Conservation (phyloP, 2,888 invertebrate genomes). For the Nesidiocoris tenuis region DNA sequence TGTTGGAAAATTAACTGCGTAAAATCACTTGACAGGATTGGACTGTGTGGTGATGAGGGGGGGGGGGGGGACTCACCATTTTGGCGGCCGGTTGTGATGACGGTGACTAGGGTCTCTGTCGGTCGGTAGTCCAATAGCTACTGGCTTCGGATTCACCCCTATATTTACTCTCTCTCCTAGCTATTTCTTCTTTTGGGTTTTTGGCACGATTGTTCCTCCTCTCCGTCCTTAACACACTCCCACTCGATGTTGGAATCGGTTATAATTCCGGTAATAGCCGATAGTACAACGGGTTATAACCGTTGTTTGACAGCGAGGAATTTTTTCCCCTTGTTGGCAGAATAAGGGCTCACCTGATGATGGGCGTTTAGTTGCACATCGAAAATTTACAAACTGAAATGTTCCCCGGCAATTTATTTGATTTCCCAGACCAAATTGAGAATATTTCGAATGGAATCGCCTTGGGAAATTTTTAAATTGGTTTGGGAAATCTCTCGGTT, state of each 20-base stretch:
- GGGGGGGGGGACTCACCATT: slow-evolving; percentile 33
- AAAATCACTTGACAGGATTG: background rate
- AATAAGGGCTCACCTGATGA: too few relatives aligned
- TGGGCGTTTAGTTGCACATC: too few relatives aligned
- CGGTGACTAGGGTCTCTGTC: slow-evolving; percentile 15
- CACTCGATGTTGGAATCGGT: slow-evolving; percentile 34
- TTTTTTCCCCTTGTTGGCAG: too few relatives aligned
- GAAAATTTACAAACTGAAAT: too few relatives aligned
- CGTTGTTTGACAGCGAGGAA: background rate
- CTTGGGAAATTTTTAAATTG: too few relatives aligned
- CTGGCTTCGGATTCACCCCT: slow-evolving; percentile 41
- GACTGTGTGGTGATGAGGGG: background rate
- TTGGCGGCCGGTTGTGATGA: slow-evolving; percentile 25
- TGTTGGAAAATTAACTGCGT: too few relatives aligned
- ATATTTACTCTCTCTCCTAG: slow-evolving; percentile 36
- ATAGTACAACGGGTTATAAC: slow-evolving; percentile 47
- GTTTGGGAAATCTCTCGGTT: too few relatives aligned
- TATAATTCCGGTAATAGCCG: slow-evolving; percentile 43
- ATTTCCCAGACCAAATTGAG: too few relatives aligned
- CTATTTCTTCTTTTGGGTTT: slow-evolving; percentile 42
- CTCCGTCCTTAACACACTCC: slow-evolving; percentile 2
- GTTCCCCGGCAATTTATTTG: too few relatives aligned
- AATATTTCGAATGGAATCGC: too few relatives aligned
- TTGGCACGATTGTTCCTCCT: slow-evolving; percentile 40
- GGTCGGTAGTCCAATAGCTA: slow-evolving; percentile 29